Percentiles rank a stretch among this genome's conserved stretches.
phyloP scores from a whole-genome alignment of 2,113 vertebrate species.

The Saimiri boliviensis region DNA sequence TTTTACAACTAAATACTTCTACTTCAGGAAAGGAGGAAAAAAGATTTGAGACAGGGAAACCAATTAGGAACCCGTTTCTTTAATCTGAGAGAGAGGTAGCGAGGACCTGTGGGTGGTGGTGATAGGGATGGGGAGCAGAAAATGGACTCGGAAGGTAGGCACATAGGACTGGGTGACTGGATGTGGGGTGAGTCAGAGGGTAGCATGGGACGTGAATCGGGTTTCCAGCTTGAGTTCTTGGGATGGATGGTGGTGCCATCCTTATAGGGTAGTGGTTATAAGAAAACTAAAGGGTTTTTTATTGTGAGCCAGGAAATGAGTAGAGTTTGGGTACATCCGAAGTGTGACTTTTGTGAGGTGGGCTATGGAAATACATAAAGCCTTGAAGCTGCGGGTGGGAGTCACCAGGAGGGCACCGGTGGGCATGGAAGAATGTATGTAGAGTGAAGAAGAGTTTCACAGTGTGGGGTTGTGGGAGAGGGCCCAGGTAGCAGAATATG shows the following conservation, averaged over 20 bases:
- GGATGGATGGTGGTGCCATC: background rate
- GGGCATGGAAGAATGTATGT: background rate
- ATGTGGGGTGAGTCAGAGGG: background rate
- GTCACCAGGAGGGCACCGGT: background rate
- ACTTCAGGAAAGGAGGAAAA: background rate
- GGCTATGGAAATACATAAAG: background rate
- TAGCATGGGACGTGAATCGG: rapidly evolving
- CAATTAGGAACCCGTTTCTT: background rate
- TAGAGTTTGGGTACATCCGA: background rate
- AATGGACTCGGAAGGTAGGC: background rate
- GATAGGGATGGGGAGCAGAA: background rate
- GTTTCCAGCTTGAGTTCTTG: background rate
- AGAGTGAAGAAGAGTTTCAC: background rate
- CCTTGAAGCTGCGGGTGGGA: background rate
- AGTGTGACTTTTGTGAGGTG: background rate
- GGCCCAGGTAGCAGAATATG: background rate
- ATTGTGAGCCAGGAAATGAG: background rate
- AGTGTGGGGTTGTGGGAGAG: background rate
- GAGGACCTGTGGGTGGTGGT: background rate
- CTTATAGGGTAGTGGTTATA: background rate
- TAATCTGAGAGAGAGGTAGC: background rate
- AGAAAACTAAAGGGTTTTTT: background rate
- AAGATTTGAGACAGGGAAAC: background rate
- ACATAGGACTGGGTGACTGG: background rate
- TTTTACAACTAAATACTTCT: conserved; percentile 1